These are phyloP conservation scores for Promerops cafer DNA, from an alignment of 2,113 vertebrate genomes.

Conservation along the genomic window DNA sequence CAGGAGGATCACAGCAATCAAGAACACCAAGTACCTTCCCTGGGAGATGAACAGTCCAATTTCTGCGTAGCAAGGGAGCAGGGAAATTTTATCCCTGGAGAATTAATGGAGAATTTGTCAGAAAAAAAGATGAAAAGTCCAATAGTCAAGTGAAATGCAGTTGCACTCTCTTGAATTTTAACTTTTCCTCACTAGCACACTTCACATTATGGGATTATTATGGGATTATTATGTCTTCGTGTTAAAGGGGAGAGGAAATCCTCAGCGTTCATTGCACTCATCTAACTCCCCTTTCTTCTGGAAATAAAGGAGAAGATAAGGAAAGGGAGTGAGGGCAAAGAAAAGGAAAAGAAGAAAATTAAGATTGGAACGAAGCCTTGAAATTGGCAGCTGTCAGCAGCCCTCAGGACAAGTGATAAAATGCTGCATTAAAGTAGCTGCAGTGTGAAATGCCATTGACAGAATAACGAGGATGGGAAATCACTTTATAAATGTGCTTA, in stretches of 20 bases:
- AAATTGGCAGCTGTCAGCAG: constrained; percentile 37
- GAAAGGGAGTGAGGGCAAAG: background rate
- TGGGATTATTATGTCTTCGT: background rate
- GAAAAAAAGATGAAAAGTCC: background rate
- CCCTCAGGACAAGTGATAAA: constrained; percentile 56
- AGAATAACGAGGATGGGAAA: constrained; percentile 38
- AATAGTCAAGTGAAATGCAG: background rate
- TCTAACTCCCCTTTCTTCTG: background rate
- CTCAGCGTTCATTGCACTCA: fast-evolving
- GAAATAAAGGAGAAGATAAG: background rate
- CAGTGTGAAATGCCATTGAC: constrained; percentile 55
- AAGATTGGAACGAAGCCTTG: background rate
- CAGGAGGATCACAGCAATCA: background rate
- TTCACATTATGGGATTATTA: background rate
- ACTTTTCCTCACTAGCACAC: background rate
- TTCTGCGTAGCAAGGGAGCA: background rate
- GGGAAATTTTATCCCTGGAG: background rate
- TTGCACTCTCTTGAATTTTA: background rate
- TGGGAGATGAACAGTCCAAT: constrained; percentile 11
- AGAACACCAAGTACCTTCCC: background rate
- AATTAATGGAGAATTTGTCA: background rate
- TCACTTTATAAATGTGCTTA: constrained; percentile 49
- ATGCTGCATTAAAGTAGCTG: constrained; percentile 43
- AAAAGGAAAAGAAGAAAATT: background rate
- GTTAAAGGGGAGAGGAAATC: background rate